Conservation (phyloP, 2,113 vertebrate species). For the Psittacus erithacus region DNA sequence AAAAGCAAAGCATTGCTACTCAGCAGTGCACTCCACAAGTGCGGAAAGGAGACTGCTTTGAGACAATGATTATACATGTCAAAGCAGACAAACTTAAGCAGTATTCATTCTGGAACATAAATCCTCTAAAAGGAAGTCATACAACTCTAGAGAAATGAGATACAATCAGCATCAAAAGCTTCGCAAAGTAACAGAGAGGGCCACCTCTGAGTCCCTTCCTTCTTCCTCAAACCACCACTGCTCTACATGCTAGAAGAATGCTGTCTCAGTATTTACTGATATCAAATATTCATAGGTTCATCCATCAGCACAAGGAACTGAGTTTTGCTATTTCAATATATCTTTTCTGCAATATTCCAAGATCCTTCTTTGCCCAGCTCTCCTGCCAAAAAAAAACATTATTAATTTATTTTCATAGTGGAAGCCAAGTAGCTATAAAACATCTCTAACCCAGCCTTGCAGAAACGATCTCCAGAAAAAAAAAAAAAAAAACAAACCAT, state of each 20-base stretch:
- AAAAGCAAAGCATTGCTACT: not conserved
- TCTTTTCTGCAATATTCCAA: not conserved
- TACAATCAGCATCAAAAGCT: not conserved
- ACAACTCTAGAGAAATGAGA: not conserved
- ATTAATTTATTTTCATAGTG: not conserved
- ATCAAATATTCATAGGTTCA: not conserved
- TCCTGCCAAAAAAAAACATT: not conserved
- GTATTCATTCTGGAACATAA: not conserved
- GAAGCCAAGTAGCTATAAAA: not conserved
- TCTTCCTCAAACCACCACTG: not conserved
- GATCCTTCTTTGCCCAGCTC: not conserved
- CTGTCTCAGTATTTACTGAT: not conserved
- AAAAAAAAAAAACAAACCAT: not conserved
- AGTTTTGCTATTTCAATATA: not conserved
- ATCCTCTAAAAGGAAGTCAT: not conserved
- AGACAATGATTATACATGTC: not conserved
- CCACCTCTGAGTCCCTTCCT: not conserved
- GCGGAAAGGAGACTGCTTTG: not conserved
- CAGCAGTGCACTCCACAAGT: not conserved
- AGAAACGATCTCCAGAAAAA: not conserved
- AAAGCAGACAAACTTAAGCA: not conserved
- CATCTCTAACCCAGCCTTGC: not conserved
- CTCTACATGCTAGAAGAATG: not conserved
- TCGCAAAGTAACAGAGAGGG: not conserved
- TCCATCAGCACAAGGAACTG: not conserved